Percentiles rank a stretch among this genome's conserved stretches.
Evolutionary conservation across 2,797 vertebrate genomes (phyloP).

Genomic region (Amphiprion clarkii): DNA sequence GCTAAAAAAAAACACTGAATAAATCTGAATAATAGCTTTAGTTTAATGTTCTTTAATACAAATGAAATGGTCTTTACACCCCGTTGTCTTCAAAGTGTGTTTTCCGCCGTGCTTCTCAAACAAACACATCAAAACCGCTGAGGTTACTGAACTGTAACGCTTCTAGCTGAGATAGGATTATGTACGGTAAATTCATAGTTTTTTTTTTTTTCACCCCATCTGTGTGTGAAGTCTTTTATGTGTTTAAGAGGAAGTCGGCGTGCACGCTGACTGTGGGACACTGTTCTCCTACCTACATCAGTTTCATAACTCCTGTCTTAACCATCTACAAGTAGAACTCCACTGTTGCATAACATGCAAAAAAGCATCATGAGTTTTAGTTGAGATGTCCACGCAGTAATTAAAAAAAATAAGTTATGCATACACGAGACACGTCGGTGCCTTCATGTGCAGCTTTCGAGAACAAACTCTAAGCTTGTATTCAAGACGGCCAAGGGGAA

Average conservation of each 20-base stretch:
- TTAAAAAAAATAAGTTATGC: background rate
- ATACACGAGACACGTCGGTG: conserved; percentile 14
- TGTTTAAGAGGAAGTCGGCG: conserved; percentile 46
- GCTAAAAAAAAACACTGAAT: background rate
- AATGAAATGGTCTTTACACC: background rate
- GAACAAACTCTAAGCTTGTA: conserved; percentile 52
- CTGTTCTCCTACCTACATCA: conserved; percentile 13
- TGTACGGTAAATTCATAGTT: background rate
- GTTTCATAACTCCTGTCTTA: conserved; percentile 21
- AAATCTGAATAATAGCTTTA: background rate
- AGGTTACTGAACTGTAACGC: conserved; percentile 29
- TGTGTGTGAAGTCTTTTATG: conserved; percentile 20
- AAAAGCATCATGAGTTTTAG: background rate
- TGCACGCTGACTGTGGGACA: background rate
- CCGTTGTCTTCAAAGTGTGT: background rate
- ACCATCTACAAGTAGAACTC: background rate
- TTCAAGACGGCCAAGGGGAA: conserved; percentile 80
- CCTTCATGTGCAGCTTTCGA: conserved; percentile 13
- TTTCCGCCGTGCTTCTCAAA: background rate
- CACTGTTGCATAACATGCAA: background rate
- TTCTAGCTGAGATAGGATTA: conserved; percentile 1
- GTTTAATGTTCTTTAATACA: conserved; percentile 6
- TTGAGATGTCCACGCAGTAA: background rate
- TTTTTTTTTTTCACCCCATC: background rate
- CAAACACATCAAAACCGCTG: conserved; percentile 8